A percentile compares a stretch with the other conserved stretches of the same genome.
phyloP scores from a whole-genome alignment of 1,140 invertebrate species.

The Triops longicaudatus region DNA sequence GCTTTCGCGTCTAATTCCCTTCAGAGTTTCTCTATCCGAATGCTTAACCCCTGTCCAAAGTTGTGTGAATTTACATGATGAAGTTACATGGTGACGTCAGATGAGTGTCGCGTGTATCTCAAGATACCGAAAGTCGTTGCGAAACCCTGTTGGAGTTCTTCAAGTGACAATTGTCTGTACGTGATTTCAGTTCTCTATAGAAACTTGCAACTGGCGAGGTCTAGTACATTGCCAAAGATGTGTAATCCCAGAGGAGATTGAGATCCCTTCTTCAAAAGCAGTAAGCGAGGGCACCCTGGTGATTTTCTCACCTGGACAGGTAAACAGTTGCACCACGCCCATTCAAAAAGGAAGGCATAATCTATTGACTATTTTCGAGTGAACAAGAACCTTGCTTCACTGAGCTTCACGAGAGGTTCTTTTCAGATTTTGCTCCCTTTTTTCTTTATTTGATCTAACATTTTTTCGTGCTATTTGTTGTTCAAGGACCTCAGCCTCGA shows the following conservation, averaged over 20 bases:
- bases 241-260: background rate
- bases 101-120: background rate
- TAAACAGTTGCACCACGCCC: background rate
- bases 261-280: background rate
- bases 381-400: background rate
- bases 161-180: background rate
- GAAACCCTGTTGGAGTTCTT: background rate
- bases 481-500: background rate
- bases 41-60: background rate
- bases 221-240: background rate
- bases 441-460: background rate
- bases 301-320: constrained; percentile 11
- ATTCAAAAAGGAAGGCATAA: background rate
- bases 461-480: background rate
- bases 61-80: background rate
- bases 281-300: background rate
- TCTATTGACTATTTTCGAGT: background rate
- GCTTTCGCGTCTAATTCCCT: background rate
- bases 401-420: background rate
- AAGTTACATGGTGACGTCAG: background rate
- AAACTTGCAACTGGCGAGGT: background rate
- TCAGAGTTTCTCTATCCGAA: background rate
- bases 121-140: background rate
- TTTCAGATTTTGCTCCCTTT: background rate
- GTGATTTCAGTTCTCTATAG: background rate